A percentile compares a stretch with the other conserved stretches of the same genome.
phyloP scores from a whole-genome alignment of 1,140 invertebrate species.

The Metaphire vulgaris region DNA sequence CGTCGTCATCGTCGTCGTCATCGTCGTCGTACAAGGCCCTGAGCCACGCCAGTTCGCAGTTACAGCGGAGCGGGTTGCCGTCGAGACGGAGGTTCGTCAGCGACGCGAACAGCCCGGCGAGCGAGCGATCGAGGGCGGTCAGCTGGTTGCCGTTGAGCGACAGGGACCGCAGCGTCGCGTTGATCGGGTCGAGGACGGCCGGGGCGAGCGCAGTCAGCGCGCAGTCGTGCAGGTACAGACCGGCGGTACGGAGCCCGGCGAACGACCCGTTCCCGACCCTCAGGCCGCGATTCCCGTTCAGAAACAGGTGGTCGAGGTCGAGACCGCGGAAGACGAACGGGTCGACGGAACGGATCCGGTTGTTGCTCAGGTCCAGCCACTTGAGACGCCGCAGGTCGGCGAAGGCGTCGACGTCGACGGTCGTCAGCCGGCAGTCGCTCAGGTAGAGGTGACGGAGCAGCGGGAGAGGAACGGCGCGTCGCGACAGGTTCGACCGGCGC shows the following conservation, averaged over 20 bases:
- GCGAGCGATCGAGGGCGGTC: conserved; percentile 37
- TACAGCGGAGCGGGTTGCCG: conserved; percentile 48
- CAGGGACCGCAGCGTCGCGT: conserved; percentile 41
- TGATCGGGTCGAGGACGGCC: conserved; percentile 42
- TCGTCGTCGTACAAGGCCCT: conserved; percentile 36
- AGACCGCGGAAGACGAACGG: conserved; percentile 48
- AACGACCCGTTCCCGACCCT: conserved; percentile 42
- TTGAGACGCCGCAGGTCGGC: conserved; percentile 41
- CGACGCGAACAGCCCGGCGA: conserved; percentile 41
- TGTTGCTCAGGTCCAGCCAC: conserved; percentile 49
- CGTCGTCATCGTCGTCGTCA: conserved; percentile 39
- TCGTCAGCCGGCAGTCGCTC: conserved; percentile 46
- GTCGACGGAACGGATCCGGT: conserved; percentile 41
- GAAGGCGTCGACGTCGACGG: conserved; percentile 45
- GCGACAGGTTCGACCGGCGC: conserved; percentile 42
- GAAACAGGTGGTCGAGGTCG: conserved; percentile 44
- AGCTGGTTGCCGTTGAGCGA: conserved; percentile 48
- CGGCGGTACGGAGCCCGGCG: conserved; percentile 41
- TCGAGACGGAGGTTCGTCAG: conserved; percentile 33
- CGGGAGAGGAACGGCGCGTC: conserved; percentile 34
- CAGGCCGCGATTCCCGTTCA: conserved; percentile 46
- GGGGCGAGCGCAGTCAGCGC: conserved; percentile 38
- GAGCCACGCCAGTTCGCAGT: conserved; percentile 47
- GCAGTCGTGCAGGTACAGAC: conserved; percentile 47
- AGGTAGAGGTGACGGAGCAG: conserved; percentile 44